Percentiles rank a stretch among this genome's conserved stretches.
These are phyloP conservation scores for Dromaius novaehollandiae DNA, from an alignment of 2,113 vertebrate species.

Conservation along the genomic window DNA sequence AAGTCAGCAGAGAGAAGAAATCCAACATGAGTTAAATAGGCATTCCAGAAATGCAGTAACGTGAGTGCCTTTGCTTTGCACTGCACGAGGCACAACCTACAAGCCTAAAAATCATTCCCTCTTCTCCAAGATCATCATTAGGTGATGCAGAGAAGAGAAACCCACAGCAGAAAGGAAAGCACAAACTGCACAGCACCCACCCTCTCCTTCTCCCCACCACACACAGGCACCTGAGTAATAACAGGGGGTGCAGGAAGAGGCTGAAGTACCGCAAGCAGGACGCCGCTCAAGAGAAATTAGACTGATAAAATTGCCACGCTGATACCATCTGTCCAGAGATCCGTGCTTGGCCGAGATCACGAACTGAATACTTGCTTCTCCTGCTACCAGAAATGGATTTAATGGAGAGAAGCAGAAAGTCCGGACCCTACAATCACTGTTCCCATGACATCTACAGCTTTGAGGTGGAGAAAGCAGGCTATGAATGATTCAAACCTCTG, in stretches of 20 bases:
- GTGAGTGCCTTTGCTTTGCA: background rate
- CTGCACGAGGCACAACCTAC: background rate
- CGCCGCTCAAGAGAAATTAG: background rate
- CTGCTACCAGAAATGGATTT: background rate
- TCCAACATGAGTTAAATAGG: fast-evolving
- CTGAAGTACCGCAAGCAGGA: background rate
- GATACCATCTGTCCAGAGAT: background rate
- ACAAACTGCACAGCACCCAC: background rate
- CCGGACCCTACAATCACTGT: background rate
- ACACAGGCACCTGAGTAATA: background rate
- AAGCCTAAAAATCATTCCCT: background rate
- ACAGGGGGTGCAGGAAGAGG: background rate
- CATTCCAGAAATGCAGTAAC: background rate
- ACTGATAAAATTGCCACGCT: background rate
- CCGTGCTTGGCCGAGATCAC: fast-evolving
- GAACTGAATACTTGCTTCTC: background rate
- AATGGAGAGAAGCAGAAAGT: background rate
- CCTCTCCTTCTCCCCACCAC: background rate
- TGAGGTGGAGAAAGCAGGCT: conserved; percentile 15
- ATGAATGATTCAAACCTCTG: conserved; percentile 70
- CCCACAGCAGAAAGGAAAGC: background rate
- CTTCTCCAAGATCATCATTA: fast-evolving
- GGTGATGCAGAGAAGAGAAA: background rate
- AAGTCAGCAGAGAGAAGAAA: background rate
- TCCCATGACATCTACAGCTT: conserved; percentile 43